Base-by-base conservation (phyloP, 92 coral and sea anemone species). In the Zoanthus solanderi region DNA sequence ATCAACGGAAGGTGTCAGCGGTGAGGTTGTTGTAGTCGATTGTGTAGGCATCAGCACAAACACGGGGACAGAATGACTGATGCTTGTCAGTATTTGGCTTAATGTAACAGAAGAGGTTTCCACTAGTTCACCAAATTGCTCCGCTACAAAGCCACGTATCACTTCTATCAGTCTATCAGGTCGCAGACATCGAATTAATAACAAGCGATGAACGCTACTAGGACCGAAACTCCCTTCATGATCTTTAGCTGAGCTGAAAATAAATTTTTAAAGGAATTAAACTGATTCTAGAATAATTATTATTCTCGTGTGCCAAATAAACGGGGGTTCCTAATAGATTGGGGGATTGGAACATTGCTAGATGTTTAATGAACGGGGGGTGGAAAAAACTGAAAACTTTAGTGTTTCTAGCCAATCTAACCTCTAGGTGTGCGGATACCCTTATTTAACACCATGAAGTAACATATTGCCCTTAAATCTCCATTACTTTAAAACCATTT, bases 151-250 rank as follows among this genome's bases (percentile, higher is more conserved):
- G 17, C 66, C 75, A 32, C 92, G 88, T 94, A 96, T 95, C 28
- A 95, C 94, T 16, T 83, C 75, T 58, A 89, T 90, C 71, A 96
- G 89, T 88, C 99, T 87, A 88, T 96, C 99, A 5, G 96, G 93
- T 9, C 99, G 92, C 69, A 95, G 60, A 74, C 97, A 90, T 60
- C 98, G 98, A 88, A 97, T 67, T 90, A 97, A 66, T 30, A 97
- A 71, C 83, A 97, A 83, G 46, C 87, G 91, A 50, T 95, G 95
- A 58, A 92, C 68, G 32, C 53, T 74, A 5, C 80, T 85, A 9
- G 92, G 78, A 47, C 78, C 16, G 30, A 72, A 46, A 8, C 50
- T 56, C 29, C 65, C 89, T 72, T 83, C 92, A 31, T 83, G 89
- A 29, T 60, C 75, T 9, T 85, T 56, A 18, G 66, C 16, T 76